Evolutionary conservation across 2,888 invertebrate genomes (phyloP).

Genomic region (Prionchulus punctatus): DNA sequence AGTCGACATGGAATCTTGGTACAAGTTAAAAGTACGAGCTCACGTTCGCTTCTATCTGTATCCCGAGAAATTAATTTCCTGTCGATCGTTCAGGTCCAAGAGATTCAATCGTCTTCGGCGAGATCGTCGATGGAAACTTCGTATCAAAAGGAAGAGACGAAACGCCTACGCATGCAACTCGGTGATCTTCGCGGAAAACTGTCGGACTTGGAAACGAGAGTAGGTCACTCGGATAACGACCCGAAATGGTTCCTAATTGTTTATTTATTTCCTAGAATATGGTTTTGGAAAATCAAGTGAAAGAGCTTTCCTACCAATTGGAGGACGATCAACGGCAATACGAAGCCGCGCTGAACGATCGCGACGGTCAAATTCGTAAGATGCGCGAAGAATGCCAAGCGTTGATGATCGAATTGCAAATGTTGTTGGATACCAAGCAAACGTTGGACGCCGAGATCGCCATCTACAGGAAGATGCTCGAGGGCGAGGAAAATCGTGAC

Average conservation of each 20-base stretch:
- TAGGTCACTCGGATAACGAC: no score
- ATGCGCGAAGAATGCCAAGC: slow-evolving; percentile 33
- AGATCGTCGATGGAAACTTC: neutral
- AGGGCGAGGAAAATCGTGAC: slow-evolving; percentile 40
- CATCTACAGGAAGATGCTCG: slow-evolving; percentile 42
- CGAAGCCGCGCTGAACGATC: slow-evolving; percentile 34
- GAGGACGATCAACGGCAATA: slow-evolving; percentile 38
- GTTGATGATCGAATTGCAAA: slow-evolving; percentile 32
- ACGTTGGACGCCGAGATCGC: slow-evolving; percentile 42
- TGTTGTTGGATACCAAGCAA: slow-evolving; percentile 40
- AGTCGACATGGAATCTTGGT: slow-evolving; percentile 40
- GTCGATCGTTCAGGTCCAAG: slow-evolving; percentile 3
- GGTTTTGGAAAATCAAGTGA: slow-evolving; percentile 38
- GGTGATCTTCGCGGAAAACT: slow-evolving; percentile 6
- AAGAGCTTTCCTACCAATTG: slow-evolving; percentile 37
- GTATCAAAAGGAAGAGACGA: slow-evolving; percentile 3
- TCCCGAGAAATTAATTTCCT: neutral
- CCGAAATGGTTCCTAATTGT: no score
- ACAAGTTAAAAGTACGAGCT: slow-evolving; percentile 38
- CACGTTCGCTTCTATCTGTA: no score
- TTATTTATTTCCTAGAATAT: slow-evolving; percentile 31
- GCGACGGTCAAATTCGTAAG: slow-evolving; percentile 33
- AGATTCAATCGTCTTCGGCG: slow-evolving; percentile 1
- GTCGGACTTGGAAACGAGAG: slow-evolving; percentile 3
- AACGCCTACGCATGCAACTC: neutral